Evolutionary conservation across 2,888 invertebrate genomes (phyloP).

Genomic region (Teleiodes luculella): DNA sequence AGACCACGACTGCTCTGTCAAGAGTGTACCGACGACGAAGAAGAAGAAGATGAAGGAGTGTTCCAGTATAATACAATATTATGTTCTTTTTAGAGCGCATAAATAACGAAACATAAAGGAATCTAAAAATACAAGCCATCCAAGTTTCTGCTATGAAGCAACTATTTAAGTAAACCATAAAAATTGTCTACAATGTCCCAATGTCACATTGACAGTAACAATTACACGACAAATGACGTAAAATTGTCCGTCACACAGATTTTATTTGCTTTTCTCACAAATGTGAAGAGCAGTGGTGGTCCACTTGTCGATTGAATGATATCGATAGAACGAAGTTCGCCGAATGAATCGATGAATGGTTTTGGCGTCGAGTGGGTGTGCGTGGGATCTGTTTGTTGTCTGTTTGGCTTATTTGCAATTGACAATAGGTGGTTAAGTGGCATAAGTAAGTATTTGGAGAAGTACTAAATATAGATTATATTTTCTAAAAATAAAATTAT

Average conservation of each 20-base stretch:
- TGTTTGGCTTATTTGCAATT: neutral
- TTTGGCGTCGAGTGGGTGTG: constrained; percentile 43
- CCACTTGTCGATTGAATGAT: constrained; percentile 32
- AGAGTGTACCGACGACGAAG: too few relatives aligned
- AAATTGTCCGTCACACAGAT: constrained; percentile 31
- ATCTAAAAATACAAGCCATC: neutral
- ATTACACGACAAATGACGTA: constrained; percentile 32
- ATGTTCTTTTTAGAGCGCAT: too few relatives aligned
- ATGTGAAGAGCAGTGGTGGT: constrained; percentile 34
- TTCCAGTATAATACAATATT: too few relatives aligned
- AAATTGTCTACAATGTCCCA: constrained; percentile 15
- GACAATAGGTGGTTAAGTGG: neutral
- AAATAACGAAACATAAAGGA: neutral
- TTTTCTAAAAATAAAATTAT: too few relatives aligned
- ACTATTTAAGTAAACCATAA: constrained; percentile 20
- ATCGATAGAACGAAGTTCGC: constrained; percentile 12
- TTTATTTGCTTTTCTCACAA: constrained; percentile 51
- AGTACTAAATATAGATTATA: too few relatives aligned
- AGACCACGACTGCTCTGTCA: too few relatives aligned
- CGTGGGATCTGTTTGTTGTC: constrained; percentile 15
- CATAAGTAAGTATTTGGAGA: too few relatives aligned
- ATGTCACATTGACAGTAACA: constrained; percentile 17
- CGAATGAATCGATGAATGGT: constrained; percentile 25
- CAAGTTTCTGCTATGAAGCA: neutral
- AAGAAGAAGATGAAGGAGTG: too few relatives aligned